Percentiles rank a stretch among this genome's conserved stretches.
These are phyloP conservation scores for Heteronetta atricapilla DNA, from an alignment of 2,113 vertebrate genomes.

Conservation along the genomic window DNA sequence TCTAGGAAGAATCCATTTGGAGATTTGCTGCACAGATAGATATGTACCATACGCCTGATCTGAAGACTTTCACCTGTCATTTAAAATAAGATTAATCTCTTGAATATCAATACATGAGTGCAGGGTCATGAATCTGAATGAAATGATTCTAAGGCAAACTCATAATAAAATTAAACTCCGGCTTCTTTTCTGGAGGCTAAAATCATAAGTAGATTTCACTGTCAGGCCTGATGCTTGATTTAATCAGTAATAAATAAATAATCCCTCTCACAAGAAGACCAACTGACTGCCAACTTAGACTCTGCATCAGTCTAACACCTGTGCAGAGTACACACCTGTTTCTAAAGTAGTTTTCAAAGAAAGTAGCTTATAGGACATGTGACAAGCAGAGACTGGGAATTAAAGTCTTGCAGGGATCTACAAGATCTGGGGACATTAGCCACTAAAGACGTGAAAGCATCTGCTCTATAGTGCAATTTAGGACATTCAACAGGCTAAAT, in stretches of 20 bases:
- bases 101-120: conserved; percentile 18
- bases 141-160: conserved; percentile 14
- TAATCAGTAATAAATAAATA: background rate
- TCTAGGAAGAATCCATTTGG: conserved; percentile 24
- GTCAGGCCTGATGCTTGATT: conserved; percentile 2
- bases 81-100: conserved; percentile 34
- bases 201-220: conserved; percentile 6
- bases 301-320: background rate
- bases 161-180: background rate
- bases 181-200: conserved; percentile 7
- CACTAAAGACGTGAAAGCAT: background rate
- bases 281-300: background rate
- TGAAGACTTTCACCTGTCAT: conserved; percentile 32
- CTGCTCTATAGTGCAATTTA: background rate
- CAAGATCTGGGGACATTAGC: background rate
- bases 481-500: background rate
- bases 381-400: background rate
- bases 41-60: background rate
- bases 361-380: background rate
- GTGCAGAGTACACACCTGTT: background rate
- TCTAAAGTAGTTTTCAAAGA: background rate
- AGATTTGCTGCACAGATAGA: conserved; percentile 1
- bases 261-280: background rate
- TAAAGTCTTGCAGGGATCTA: background rate
- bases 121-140: conserved; percentile 7